Base-by-base conservation (phyloP, 2,113 vertebrate genomes). In the Trogon surrucura region DNA sequence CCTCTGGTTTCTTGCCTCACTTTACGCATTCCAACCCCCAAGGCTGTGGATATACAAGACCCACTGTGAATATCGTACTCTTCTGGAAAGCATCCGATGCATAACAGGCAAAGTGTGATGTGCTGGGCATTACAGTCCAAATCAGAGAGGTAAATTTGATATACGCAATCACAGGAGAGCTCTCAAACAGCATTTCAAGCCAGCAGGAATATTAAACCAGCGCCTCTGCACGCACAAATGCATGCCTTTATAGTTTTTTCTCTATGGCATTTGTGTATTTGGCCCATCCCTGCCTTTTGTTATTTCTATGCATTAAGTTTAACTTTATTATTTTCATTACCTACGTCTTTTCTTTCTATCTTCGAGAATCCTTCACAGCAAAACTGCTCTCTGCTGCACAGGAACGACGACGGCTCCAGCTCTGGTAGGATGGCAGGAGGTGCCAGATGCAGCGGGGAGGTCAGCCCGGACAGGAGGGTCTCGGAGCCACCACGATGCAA, bases 341-440 rank as follows among this genome's bases (percentile, higher is more conserved):
- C 38, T 73, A 26, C 1, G 0, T 57, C 22, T 72, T 65, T 64
- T 36, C 34, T 44, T 56, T 47, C 57, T 41, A 11, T 71, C 65
- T 77, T 87, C 48, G 70, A 70, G 77, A 34, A 56, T 12, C 4
- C 30, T 77, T 38, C 57, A 9, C 77, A 57, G 56, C 57, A 45
- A 23, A 62, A 16, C 20, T 0, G 0, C 22, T 51, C 64, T 57
- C 57, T 27, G 48, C 70, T n/a, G 56, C 56, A 16, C 0, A 0
- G 67, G 53, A 60, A 72, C 0, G 1, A 34, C 11, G 0, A 2
- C 47, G 54, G 66, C 53, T 72, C 71, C 72, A 25, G 14, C 70
- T 6, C 45, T 4, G 29, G 36, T 11, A 8, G 11, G 13, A 13
- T 0, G 10, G 44, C 36, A 25, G 72, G 44, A 44, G 22, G 1